Evolutionary conservation across 2,888 invertebrate species (phyloP).

Genomic region (Nebria salina): DNA sequence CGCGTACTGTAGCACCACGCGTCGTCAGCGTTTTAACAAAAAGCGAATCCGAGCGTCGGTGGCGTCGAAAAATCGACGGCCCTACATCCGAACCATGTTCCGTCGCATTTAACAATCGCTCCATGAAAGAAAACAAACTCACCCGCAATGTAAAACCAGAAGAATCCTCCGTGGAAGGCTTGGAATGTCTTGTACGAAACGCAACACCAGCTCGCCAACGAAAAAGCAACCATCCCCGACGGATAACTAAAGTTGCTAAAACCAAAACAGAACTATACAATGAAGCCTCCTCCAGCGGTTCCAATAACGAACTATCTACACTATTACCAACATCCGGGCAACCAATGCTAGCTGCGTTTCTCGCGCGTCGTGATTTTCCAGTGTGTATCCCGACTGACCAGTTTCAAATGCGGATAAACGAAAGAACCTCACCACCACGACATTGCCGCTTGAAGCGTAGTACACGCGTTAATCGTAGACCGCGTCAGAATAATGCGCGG

Average conservation of each 20-base stretch:
- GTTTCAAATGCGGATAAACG: conserved; percentile 46
- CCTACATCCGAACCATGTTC: conserved; percentile 44
- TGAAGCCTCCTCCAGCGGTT: conserved; percentile 68
- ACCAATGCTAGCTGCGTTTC: conserved; percentile 70
- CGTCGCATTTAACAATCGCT: conserved; percentile 52
- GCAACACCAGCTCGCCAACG: conserved; percentile 46
- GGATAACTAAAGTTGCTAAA: conserved; percentile 60
- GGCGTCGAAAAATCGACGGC: conserved; percentile 47
- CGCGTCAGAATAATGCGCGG: conserved; percentile 56
- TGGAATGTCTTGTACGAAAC: conserved; percentile 54
- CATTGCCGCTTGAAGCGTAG: conserved; percentile 53
- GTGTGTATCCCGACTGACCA: conserved; percentile 61
- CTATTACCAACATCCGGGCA: conserved; percentile 72
- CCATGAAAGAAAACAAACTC: conserved; percentile 57
- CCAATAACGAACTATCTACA: conserved; percentile 73
- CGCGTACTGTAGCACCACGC: conserved; percentile 57
- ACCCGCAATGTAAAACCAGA: conserved; percentile 55
- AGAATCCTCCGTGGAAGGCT: conserved; percentile 56
- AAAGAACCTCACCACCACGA: conserved; percentile 49
- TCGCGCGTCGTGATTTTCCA: conserved; percentile 69
- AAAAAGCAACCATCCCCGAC: conserved; percentile 51
- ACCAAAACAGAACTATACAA: conserved; percentile 63
- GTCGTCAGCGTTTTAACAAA: conserved; percentile 53
- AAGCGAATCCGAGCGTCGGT: conserved; percentile 59
- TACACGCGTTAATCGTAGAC: conserved; percentile 52